These are phyloP conservation scores for Pseudomyrmex flavicornis DNA, from an alignment of 1,140 invertebrate species.

Conservation along the genomic window DNA sequence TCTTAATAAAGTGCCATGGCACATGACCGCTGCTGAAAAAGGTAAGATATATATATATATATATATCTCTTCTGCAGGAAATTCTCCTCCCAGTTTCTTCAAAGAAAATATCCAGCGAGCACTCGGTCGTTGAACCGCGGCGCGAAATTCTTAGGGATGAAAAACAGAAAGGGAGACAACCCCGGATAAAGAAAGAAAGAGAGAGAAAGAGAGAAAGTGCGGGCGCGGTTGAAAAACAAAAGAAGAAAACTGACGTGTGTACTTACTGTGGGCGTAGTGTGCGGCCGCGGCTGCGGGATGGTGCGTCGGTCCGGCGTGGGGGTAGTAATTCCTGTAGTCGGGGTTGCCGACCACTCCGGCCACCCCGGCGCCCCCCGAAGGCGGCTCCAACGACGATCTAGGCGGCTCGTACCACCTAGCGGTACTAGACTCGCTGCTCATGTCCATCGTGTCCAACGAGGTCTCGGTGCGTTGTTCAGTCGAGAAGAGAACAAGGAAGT, in stretches of 20 bases:
- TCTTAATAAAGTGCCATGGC: conserved; percentile 25
- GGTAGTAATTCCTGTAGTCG: conserved; percentile 84
- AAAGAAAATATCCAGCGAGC: conserved; percentile 23
- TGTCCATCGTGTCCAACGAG: conserved; percentile 83
- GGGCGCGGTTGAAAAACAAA: background rate
- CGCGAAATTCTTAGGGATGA: background rate
- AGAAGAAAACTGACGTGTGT: conserved; percentile 33
- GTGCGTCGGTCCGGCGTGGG: conserved; percentile 82
- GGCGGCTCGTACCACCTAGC: conserved; percentile 84
- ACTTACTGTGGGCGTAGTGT: conserved; percentile 85
- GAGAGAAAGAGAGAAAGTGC: background rate
- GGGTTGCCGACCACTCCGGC: conserved; percentile 80
- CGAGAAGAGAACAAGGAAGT: background rate
- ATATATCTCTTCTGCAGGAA: too few relatives aligned
- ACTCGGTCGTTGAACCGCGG: conserved; percentile 38
- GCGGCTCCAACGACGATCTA: conserved; percentile 81
- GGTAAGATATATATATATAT: too few relatives aligned
- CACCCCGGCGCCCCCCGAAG: conserved; percentile 78
- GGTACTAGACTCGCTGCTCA: conserved; percentile 85
- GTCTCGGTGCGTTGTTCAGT: conserved; percentile 68
- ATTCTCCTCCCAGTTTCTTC: background rate
- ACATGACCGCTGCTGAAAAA: conserved; percentile 19
- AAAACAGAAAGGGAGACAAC: conserved; percentile 1
- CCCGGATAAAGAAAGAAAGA: background rate
- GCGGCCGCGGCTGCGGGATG: conserved; percentile 80